Evolutionary conservation across 2,888 invertebrate species (phyloP), one percentile per base, ranked within the genome.

Genomic region (Microctonus brassicae): DNA sequence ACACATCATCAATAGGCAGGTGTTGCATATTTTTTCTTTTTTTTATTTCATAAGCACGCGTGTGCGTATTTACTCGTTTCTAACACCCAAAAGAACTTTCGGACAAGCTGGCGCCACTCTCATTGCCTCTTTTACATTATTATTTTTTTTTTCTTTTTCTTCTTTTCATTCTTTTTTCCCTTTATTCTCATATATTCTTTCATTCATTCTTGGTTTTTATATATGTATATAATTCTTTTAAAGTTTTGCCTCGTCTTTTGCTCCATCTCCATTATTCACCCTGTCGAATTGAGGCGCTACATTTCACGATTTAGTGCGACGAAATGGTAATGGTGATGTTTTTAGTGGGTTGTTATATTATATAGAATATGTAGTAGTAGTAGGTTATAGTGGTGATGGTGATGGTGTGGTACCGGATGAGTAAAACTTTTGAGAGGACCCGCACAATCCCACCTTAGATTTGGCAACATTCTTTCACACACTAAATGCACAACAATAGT

Each of bases 401-500:
- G 29, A 7, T 29, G 29, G 29, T 29, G 29, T 29, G 29, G 29
- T 29, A 29, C 29, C 7, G 29, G 29, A 29, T 29, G 29, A 7
- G 3, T 29, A 7, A 7, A 29, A 7, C 29, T 29, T 29, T 29
- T 29, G 4, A 29, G 29, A 29, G 7, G n/a, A 13, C 39, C 55
- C 69, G 29, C 57, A 71, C 74, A 72, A 75, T 74, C 65, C 74
- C 66, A 70, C 72, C 47, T 76, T 79, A 77, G 81, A 83, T 84
- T 84, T 84, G 82, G 81, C 82, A 83, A 85, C 82, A 84, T 86
- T 84, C 85, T 83, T 85, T 85, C 84, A 84, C 84, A 85, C 83
- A 82, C 84, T 84, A 84, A 85, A 84, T 84, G 83, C 80, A 79
- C 83, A 84, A 86, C 85, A 85, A 86, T 86, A 81, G 84, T 79